Base-by-base conservation (phyloP, 1,140 invertebrate genomes). In the Apocrypta bakeri region DNA sequence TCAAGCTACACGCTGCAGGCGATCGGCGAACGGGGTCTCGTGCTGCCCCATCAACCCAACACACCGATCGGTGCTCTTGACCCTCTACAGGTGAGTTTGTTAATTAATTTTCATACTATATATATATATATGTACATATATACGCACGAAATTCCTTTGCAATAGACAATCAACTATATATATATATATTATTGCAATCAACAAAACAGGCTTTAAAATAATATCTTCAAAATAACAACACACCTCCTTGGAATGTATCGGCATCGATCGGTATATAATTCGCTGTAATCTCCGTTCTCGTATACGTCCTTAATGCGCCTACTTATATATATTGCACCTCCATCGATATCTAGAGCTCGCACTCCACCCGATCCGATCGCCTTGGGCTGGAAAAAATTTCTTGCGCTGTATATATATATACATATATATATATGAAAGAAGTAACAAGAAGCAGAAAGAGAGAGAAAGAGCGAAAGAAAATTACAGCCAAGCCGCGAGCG, bases 21-120 rank as follows among this genome's bases (percentile, higher is more conserved):
- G 3, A 91, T 95, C 72, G 94, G 94, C 61, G 93, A 94, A 69
- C 93, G 92, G 81, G 94, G 94, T 77, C 94, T 94, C 84, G 89
- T 94, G 85, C 89, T 96, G 85, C 94, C 94, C 63, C 96, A 95
- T 93, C 96, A 96, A 89, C 95, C 96, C 4, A 96, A 95, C 88
- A 96, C 96, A 72, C 95, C 95, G n/a, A 95, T 97, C 74, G 96
- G 95, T 86, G 92, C 93, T 63, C 87, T 94, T 76, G 93, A 94
- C 87, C 93, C 92, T 66, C 92, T 94, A 85, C 92, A 93, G 90
- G 91, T 92, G 88, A 85, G 80, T 83, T 17, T 79, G 37, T 14
- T n/a, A 0, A n/a, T n/a, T 56, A 1, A 56, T 56, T 7, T 42
- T 42, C 1, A 6, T 37, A 37, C n/a, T n/a, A n/a, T n/a, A n/a